These are phyloP conservation scores for Chelon auratus DNA, from an alignment of 2,797 vertebrate species.

Conservation along the genomic window DNA sequence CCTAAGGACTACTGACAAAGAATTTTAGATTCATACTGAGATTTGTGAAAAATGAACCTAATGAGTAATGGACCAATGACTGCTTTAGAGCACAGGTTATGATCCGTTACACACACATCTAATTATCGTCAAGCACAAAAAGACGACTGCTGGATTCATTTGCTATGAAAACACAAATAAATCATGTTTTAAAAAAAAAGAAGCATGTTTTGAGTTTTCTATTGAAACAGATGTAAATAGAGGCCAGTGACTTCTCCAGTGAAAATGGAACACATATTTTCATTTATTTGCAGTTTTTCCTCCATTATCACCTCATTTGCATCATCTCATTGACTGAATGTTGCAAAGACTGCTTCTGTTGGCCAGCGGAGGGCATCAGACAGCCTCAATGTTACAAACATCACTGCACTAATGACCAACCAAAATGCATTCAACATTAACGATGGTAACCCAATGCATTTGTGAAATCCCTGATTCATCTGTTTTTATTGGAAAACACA, in stretches of 20 bases:
- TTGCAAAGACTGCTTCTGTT: background rate
- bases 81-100: background rate
- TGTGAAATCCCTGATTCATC: background rate
- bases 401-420: background rate
- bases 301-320: background rate
- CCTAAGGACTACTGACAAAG: background rate
- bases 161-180: background rate
- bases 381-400: background rate
- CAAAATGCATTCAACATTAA: background rate
- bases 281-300: background rate
- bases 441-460: background rate
- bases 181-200: background rate
- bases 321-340: background rate
- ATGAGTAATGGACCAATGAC: background rate
- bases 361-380: slow-evolving; percentile 24
- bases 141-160: background rate
- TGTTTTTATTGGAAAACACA: background rate
- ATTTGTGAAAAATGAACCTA: background rate
- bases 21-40: background rate
- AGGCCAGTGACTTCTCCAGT: background rate
- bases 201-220: background rate
- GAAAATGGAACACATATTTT: background rate
- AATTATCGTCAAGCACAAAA: background rate
- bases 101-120: background rate
- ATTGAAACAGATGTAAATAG: background rate